These are phyloP conservation scores for Pediacus dermestoides DNA, from an alignment of 2,888 invertebrate species.

Conservation along the genomic window DNA sequence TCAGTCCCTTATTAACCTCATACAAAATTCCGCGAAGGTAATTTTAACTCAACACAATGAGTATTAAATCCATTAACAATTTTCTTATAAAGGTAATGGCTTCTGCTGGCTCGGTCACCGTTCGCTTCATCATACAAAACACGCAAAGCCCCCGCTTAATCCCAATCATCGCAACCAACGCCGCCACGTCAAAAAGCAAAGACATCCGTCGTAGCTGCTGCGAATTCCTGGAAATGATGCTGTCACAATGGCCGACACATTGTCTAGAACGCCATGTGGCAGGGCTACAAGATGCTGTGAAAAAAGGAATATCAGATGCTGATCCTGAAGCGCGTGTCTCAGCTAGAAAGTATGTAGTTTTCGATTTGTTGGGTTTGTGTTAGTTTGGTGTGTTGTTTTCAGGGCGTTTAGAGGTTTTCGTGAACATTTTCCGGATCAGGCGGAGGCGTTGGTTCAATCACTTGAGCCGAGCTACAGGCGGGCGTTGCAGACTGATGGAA, in stretches of 20 bases:
- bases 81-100: conserved; percentile 69
- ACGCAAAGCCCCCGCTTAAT: conserved; percentile 77
- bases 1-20: conserved; percentile 79
- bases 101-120: conserved; percentile 79
- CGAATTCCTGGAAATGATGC: conserved; percentile 78
- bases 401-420: conserved; percentile 90
- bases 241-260: conserved; percentile 84
- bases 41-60: conserved; percentile 22
- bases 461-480: conserved; percentile 76
- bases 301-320: conserved; percentile 87
- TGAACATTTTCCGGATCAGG: conserved; percentile 86
- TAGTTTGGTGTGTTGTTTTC: conserved; percentile 22
- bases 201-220: conserved; percentile 78
- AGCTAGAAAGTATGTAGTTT: conserved; percentile 68
- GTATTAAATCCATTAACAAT: conserved; percentile 6
- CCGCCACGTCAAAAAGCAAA: conserved; percentile 82
- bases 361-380: conserved; percentile 2
- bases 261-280: conserved; percentile 77
- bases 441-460: conserved; percentile 76
- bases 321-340: conserved; percentile 83
- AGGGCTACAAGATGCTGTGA: conserved; percentile 76
- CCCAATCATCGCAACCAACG: conserved; percentile 71
- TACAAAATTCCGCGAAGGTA: conserved; percentile 95
- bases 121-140: conserved; percentile 83
- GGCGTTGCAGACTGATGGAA: conserved; percentile 57